Conservation (phyloP, 2,113 vertebrate genomes). For the Misgurnus mizolepis region DNA sequence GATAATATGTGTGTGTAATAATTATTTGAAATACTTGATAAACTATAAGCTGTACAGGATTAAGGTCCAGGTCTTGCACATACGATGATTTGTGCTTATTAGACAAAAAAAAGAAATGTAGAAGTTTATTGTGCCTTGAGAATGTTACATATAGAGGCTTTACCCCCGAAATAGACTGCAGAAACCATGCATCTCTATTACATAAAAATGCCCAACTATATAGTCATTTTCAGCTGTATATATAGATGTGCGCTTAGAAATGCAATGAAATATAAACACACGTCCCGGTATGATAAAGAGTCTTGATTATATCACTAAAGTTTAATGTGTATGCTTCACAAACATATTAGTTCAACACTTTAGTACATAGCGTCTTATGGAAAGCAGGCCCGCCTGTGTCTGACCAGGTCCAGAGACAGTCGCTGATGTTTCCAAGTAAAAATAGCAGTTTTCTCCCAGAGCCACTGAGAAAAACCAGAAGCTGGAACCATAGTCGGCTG, state of each 20-base stretch:
- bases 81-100: slow-evolving; percentile 56
- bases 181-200: neutral
- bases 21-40: slow-evolving; percentile 79
- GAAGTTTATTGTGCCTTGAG: slow-evolving; percentile 16
- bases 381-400: slow-evolving; percentile 46
- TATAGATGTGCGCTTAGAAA: neutral
- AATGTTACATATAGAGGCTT: neutral
- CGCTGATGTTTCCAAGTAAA: slow-evolving; percentile 51
- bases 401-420: slow-evolving; percentile 48
- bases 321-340: slow-evolving; percentile 43
- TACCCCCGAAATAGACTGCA: neutral
- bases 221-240: neutral
- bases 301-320: slow-evolving; percentile 43
- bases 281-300: slow-evolving; percentile 29
- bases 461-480: slow-evolving; percentile 62
- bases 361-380: slow-evolving; percentile 45
- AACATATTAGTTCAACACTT: slow-evolving; percentile 48
- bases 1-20: slow-evolving; percentile 61
- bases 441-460: slow-evolving; percentile 49
- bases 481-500: slow-evolving; percentile 61
- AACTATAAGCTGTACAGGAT: slow-evolving; percentile 77
- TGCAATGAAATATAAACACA: neutral
- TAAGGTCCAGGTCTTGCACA: slow-evolving; percentile 78
- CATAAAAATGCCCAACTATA: neutral
- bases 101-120: neutral